A percentile compares a stretch with the other conserved stretches of the same genome.
phyloP scores from a whole-genome alignment of 2,888 invertebrate species.

The Conchocele bisecta region DNA sequence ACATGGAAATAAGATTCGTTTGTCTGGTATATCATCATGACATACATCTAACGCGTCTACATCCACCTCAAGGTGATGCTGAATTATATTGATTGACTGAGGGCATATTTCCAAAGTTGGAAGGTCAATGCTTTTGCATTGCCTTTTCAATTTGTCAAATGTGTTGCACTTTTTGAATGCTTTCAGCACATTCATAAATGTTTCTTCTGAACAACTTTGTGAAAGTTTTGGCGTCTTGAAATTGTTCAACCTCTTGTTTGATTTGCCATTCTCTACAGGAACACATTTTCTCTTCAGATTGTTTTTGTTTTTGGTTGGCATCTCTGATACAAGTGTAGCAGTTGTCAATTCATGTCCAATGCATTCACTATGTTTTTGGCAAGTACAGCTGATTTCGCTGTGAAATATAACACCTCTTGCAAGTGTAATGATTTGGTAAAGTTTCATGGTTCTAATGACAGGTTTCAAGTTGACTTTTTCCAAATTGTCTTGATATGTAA shows the following conservation, averaged over 20 bases:
- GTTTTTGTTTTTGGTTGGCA: no score
- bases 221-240: no score
- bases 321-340: no score
- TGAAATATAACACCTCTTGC: conserved; percentile 9
- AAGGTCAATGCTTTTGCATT: conserved; percentile 6
- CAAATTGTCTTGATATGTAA: no score
- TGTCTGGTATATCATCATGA: conserved; percentile 32
- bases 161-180: conserved; percentile 6
- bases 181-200: not conserved
- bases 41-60: conserved; percentile 19
- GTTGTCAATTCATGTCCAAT: conserved; percentile 2
- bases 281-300: no score
- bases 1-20: conserved; percentile 4
- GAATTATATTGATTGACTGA: conserved; percentile 4
- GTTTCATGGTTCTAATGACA: conserved; percentile 40
- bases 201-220: not conserved
- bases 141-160: conserved; percentile 11
- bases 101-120: not conserved
- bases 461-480: conserved; percentile 20
- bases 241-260: no score
- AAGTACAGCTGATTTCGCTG: conserved; percentile 51
- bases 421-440: conserved; percentile 45
- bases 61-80: conserved; percentile 24
- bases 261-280: no score
- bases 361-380: conserved; percentile 10